Base-by-base conservation (phyloP, 2,113 vertebrate genomes). In the Circaetus gallicus region DNA sequence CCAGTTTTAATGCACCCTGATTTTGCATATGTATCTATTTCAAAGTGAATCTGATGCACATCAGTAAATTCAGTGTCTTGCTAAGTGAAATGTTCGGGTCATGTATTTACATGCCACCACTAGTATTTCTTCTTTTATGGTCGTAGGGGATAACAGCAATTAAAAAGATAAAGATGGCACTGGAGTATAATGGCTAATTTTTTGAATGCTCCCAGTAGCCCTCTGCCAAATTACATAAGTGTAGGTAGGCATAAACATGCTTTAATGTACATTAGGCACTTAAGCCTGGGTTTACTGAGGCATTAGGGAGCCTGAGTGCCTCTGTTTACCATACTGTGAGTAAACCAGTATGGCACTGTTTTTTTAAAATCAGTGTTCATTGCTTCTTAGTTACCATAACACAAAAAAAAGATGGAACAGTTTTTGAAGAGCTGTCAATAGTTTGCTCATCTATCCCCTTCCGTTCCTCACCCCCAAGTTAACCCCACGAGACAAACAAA, bases 61-160 rank as follows among this genome's bases (percentile, higher is more conserved):
- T 56, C 29, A 16, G 15, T 26, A 58, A 85, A 40, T 43, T 26
- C 32, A 32, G n/a, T 6, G 11, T 38, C n/a, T 25, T 40, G 13
- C 29, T 10, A 16, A 20, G 12, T 34, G 26, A 70, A 45, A 9
- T 4, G 18, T 31, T 62, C 29, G 22, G 36, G 42, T 36, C 6
- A 0, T 18, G 16, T 32, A 18, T 73, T 69, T 67, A 15, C 32
- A 38, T 3, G 3, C 9, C 47, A 25, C 20, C 36, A 7, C 45
- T 17, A 13, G 63, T 22, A 7, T 20, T 50, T 42, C 42, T 74
- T 62, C 76, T 45, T 26, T 14, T 16, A 9, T 45, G 29, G 26
- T 65, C 4, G 0, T 28, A 24, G 53, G 31, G 52, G 16, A 31
- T 72, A 62, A 36, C 0, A 3, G 12, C 50, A 76, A n/a, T 34